Conservation (phyloP, 1,140 invertebrate species). For the Doryteuthis pealeii region DNA sequence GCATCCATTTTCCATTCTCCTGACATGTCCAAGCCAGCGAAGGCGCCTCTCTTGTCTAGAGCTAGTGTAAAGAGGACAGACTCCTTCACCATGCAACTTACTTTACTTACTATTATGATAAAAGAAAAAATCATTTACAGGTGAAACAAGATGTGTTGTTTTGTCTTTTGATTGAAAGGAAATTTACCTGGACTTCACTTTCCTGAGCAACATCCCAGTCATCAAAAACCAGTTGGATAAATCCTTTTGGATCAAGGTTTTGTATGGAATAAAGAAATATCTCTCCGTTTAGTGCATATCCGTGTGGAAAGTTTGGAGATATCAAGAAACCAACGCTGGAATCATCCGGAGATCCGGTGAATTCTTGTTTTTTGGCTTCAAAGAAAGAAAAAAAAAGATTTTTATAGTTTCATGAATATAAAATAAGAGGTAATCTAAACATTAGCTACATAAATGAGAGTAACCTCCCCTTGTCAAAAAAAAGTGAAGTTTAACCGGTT, state of each 20-base stretch:
- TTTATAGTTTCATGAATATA: neutral
- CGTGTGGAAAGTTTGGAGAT: conserved; percentile 51
- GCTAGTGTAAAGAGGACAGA: no score
- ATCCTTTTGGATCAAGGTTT: conserved; percentile 51
- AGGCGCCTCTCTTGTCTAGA: no score
- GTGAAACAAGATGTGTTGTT: no score
- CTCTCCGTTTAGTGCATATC: conserved; percentile 52
- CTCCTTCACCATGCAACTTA: no score
- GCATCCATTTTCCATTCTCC: no score
- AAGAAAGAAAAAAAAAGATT: conserved; percentile 15
- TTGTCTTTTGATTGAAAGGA: no score
- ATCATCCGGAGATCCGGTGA: conserved; percentile 32
- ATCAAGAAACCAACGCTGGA: conserved; percentile 34
- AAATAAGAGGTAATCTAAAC: no score
- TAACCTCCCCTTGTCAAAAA: no score
- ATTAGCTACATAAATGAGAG: no score
- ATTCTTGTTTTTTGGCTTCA: conserved; percentile 44
- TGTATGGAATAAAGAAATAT: conserved; percentile 51
- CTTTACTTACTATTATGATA: neutral
- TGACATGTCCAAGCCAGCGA: no score
- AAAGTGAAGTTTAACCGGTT: no score
- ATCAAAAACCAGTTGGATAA: conserved; percentile 46
- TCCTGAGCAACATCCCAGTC: conserved; percentile 52
- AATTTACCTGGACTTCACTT: conserved; percentile 49
- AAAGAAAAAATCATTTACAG: neutral